Evolutionary conservation across 2,888 invertebrate genomes (phyloP), one percentile per base, ranked within the genome.

Genomic region (Folsomia candida): DNA sequence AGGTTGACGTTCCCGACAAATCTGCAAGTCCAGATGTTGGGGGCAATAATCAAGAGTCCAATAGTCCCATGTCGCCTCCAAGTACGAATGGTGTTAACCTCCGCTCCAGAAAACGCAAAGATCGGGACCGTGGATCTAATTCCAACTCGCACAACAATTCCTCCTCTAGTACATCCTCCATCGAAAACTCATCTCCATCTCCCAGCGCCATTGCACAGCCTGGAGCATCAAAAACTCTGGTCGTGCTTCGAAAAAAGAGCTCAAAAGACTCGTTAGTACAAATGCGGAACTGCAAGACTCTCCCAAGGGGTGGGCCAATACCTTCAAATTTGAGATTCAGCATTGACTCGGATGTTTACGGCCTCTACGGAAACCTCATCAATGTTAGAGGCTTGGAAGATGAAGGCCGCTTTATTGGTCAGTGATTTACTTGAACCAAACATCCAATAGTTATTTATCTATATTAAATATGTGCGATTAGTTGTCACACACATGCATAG

Each of bases 351-450:
- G 93, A 94, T 83, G 93, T 94, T 0, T 94, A 94, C 82, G 94
- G 93, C 0, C 85, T 95, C 1, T 95, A 94, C 82, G 92, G 92
- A 1, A 93, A 94, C 81, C 84, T 95, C 69, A 92, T 95, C 88
- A 93, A 93, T 82, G 90, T 93, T 0, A 91, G 91, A 81, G 93
- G 93, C 81, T 91, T 92, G 80, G 92, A 91, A 69, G 91, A 90
- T n/a, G 90, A 90, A 76, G 88, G 88, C 3, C 89, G 90, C 74
- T 88, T 89, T 1, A 78, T 79, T 1, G 37, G n/a, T n/a, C n/a
- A n/a, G n/a, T n/a, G n/a, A n/a, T n/a, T n/a, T n/a, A n/a, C n/a
- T n/a, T n/a, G n/a, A n/a, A n/a, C n/a, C n/a, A n/a, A n/a, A n/a
- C n/a, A n/a, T n/a, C n/a, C n/a, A n/a, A n/a, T n/a, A n/a, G n/a